Percentiles rank a stretch among this genome's conserved stretches.
Conservation (phyloP, 2,797 vertebrate species). For the Sphenopsis melanotis region DNA sequence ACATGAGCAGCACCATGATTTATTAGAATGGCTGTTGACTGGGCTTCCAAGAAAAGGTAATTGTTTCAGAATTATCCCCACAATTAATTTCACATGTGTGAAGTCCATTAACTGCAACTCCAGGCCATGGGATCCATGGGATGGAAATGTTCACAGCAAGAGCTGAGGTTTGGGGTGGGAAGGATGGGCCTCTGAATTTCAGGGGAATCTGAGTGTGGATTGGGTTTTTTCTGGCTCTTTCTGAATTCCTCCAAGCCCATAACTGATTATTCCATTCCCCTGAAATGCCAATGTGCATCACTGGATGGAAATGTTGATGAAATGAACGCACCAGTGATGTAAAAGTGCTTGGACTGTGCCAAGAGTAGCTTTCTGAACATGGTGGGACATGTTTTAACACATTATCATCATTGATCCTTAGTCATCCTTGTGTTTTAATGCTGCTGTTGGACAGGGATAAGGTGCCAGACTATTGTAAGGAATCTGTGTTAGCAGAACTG, state of each 20-base stretch:
- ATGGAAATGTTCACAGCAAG: neutral
- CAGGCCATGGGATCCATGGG: neutral
- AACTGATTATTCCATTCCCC: neutral
- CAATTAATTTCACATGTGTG: constrained; percentile 39
- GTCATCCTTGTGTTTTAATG: neutral
- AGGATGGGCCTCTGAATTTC: neutral
- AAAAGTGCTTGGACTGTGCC: accelerated
- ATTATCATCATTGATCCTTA: neutral
- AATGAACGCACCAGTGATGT: neutral
- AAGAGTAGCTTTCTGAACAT: neutral
- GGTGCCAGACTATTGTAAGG: neutral
- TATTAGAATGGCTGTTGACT: neutral
- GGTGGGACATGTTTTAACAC: neutral
- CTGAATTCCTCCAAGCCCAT: neutral
- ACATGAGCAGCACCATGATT: neutral
- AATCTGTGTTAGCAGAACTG: neutral
- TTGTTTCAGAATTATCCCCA: constrained; percentile 2
- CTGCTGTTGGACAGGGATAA: neutral
- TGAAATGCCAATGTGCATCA: neutral
- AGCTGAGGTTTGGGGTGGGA: neutral
- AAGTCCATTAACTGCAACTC: neutral
- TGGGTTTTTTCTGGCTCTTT: neutral
- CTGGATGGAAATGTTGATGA: neutral
- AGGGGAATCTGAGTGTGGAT: neutral
- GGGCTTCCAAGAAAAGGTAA: constrained; percentile 40